These are phyloP conservation scores for Phymanthus crucifer DNA, from an alignment of 92 coral and sea anemone species.

Conservation along the genomic window DNA sequence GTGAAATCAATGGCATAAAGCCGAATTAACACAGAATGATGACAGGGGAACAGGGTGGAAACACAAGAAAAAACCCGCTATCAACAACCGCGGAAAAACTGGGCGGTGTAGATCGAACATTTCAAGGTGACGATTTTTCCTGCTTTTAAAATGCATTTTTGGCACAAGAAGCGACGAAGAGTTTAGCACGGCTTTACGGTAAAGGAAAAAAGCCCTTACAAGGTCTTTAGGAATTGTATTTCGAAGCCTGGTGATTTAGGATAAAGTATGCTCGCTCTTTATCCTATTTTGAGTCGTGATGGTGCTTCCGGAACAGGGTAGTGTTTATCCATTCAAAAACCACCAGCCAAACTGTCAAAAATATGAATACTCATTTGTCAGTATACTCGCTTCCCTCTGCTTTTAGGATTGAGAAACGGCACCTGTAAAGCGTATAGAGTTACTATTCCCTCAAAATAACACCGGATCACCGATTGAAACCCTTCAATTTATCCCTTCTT, in stretches of 20 bases:
- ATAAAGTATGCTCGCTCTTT: not conserved
- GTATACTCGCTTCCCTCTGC: slow-evolving; percentile 22
- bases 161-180: too few species aligned
- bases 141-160: too few species aligned
- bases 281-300: not conserved
- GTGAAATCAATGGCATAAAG: not conserved
- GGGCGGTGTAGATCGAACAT: not conserved
- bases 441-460: slow-evolving; percentile 23
- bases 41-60: not conserved
- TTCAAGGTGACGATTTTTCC: not conserved
- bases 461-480: slow-evolving; percentile 31
- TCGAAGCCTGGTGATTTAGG: not conserved
- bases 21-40: not conserved
- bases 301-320: slow-evolving; percentile 12
- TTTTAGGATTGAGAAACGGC: slow-evolving; percentile 35
- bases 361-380: not conserved
- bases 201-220: too few species aligned
- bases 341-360: slow-evolving; percentile 39
- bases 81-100: not conserved
- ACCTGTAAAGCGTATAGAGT: slow-evolving; percentile 22
- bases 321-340: not conserved
- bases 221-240: not conserved
- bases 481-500: slow-evolving; percentile 23
- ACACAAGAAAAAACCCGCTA: not conserved
- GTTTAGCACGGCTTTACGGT: too few species aligned